Evolutionary conservation across 1,140 invertebrate species (phyloP).

Genomic region (Bombus superbus): DNA sequence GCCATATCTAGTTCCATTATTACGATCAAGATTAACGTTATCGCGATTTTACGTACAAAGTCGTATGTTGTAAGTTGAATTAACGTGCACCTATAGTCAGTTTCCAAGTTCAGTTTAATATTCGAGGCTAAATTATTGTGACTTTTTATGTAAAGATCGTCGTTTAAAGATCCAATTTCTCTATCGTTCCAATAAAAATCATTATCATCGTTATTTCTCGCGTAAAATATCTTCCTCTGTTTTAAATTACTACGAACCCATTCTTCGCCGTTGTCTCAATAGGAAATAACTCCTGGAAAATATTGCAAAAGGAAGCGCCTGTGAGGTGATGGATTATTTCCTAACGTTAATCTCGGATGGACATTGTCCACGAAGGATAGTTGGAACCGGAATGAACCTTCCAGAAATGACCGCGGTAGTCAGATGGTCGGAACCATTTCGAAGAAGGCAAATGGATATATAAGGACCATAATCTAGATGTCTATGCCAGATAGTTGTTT

Average conservation of each 20-base stretch:
- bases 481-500: too few relatives aligned
- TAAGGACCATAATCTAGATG: too few relatives aligned
- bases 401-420: background rate
- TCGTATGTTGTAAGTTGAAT: too few relatives aligned
- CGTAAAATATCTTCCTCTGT: background rate
- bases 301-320: background rate
- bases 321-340: background rate
- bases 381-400: background rate
- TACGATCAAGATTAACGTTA: too few relatives aligned
- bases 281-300: background rate
- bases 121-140: too few relatives aligned
- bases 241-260: background rate
- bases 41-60: too few relatives aligned
- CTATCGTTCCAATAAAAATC: background rate
- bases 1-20: too few relatives aligned
- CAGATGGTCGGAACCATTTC: background rate
- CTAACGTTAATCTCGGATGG: background rate
- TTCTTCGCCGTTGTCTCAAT: background rate
- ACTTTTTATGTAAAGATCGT: too few relatives aligned
- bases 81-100: too few relatives aligned
- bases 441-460: background rate
- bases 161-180: background rate
- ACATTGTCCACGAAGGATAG: background rate
- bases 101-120: too few relatives aligned
- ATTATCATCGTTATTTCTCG: background rate